Evolutionary conservation across 2,113 vertebrate genomes (phyloP).

Genomic region (Odocoileus virginianus): DNA sequence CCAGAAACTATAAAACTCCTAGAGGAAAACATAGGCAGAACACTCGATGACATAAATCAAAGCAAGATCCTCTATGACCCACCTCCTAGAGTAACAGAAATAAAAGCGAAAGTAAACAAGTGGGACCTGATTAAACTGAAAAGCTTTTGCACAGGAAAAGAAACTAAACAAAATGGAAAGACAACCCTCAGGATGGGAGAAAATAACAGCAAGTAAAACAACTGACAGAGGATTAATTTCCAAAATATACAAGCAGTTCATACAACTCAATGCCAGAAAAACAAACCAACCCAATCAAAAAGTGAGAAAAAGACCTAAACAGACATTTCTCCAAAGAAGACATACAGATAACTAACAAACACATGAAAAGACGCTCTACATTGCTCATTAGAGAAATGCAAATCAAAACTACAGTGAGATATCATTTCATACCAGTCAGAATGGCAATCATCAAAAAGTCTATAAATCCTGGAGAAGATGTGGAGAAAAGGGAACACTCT

Average conservation of each 20-base stretch:
- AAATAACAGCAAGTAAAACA: not conserved
- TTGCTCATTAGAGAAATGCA: not conserved
- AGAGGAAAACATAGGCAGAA: not conserved
- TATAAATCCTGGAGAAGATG: not conserved
- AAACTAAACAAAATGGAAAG: not conserved
- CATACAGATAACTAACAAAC: not conserved
- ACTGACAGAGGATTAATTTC: not conserved
- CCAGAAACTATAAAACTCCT: not conserved
- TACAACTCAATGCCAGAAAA: not conserved
- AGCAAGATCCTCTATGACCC: not conserved
- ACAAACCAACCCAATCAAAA: not conserved
- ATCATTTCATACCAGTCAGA: not conserved
- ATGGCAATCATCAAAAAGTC: not conserved
- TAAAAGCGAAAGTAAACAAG: not conserved
- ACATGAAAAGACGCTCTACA: not conserved
- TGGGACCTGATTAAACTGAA: not conserved
- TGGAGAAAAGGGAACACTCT: not conserved
- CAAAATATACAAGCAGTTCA: not conserved
- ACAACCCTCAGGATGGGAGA: not conserved
- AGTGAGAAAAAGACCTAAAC: not conserved
- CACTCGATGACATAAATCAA: not conserved
- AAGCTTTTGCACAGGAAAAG: not conserved
- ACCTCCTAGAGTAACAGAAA: not conserved
- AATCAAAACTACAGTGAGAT: not conserved
- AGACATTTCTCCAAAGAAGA: not conserved